These are phyloP conservation scores for Neolamprologus tretocephalus DNA, from an alignment of 2,113 vertebrate species.

Conservation along the genomic window DNA sequence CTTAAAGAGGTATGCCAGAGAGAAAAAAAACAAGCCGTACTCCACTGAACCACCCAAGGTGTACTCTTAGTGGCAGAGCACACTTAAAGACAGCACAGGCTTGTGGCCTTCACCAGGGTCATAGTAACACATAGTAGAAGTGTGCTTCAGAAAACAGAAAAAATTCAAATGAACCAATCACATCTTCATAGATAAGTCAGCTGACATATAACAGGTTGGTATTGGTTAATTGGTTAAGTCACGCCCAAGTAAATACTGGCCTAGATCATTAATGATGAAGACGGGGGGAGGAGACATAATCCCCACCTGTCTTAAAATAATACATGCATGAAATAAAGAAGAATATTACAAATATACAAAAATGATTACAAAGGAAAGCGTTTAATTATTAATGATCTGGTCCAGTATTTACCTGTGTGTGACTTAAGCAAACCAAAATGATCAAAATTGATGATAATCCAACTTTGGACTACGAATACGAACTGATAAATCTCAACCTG, in stretches of 20 bases:
- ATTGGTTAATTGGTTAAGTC: background rate
- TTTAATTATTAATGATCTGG: background rate
- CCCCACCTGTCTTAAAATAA: background rate
- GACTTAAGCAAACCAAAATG: background rate
- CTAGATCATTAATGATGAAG: background rate
- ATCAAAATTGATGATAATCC: background rate
- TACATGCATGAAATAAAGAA: background rate
- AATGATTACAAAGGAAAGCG: accelerated
- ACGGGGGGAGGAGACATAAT: background rate
- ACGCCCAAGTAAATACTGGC: background rate
- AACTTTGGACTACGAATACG: accelerated
- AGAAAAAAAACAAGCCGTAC: background rate
- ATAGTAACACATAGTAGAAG: background rate
- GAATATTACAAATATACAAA: background rate
- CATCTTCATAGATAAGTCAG: background rate
- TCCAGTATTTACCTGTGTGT: background rate
- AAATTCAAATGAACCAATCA: background rate
- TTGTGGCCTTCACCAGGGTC: background rate
- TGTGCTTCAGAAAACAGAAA: background rate
- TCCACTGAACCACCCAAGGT: background rate
- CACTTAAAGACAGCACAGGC: background rate
- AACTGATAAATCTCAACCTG: background rate
- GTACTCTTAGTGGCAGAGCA: background rate
- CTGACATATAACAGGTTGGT: background rate
- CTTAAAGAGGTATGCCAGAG: background rate